Conservation (phyloP, 2,888 invertebrate genomes). For the Conops quadrifasciatus region DNA sequence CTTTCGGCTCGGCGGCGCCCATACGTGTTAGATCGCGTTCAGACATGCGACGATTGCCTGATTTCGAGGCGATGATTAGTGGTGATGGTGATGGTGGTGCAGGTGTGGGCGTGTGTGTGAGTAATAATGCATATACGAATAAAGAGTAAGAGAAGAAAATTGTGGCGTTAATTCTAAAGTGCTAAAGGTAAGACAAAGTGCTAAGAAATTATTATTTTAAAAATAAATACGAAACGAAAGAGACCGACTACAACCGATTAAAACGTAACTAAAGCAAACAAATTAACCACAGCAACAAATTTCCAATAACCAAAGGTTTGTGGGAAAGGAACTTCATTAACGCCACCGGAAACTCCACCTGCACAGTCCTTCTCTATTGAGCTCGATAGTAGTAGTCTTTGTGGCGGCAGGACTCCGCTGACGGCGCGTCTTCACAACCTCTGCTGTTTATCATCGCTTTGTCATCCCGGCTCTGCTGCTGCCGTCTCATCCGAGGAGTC, state of each 20-base stretch:
- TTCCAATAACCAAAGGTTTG: no score
- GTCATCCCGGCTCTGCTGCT: conserved; percentile 50
- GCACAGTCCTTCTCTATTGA: not conserved
- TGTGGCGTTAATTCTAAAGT: not conserved
- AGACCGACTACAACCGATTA: no score
- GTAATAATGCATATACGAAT: conserved; percentile 18
- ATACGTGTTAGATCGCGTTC: conserved; percentile 88
- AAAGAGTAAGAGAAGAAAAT: conserved; percentile 5
- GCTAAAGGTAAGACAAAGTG: no score
- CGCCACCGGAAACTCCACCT: not conserved
- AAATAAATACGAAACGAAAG: no score
- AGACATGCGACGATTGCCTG: conserved; percentile 85
- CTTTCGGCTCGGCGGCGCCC: conserved; percentile 72
- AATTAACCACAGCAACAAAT: no score
- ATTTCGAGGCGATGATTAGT: conserved; percentile 5
- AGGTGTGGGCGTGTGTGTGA: conserved; percentile 19
- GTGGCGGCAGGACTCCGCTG: no score
- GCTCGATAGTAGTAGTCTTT: not conserved
- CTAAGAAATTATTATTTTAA: no score
- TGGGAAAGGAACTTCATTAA: no score
- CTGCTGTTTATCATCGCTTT: conserved; percentile 45
- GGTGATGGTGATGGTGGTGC: conserved; percentile 23
- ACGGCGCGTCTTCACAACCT: conserved; percentile 49
- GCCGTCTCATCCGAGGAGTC: conserved; percentile 36
- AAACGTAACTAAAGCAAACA: no score